These are phyloP conservation scores for Catharus minimus DNA, from an alignment of 2,113 vertebrate species.

Conservation along the genomic window DNA sequence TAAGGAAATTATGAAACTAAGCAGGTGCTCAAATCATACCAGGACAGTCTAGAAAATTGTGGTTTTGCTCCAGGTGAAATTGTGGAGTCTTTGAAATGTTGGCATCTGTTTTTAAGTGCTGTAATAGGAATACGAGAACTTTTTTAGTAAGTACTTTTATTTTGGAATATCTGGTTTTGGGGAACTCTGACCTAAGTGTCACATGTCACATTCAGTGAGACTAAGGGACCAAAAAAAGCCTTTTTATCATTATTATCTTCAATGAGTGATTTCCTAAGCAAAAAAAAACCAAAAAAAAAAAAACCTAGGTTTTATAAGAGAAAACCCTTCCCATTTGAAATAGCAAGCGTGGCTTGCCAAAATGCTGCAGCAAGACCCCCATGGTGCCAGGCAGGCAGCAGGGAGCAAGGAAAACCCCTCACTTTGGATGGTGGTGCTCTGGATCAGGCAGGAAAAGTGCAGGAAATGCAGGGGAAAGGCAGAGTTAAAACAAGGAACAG, in stretches of 20 bases:
- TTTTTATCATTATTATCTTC: neutral
- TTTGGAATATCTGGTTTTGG: neutral
- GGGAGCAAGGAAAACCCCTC: neutral
- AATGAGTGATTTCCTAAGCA: neutral
- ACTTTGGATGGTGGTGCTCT: neutral
- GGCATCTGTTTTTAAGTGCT: neutral
- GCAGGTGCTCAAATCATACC: neutral
- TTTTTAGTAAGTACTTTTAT: neutral
- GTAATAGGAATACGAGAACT: neutral
- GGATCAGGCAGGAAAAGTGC: neutral
- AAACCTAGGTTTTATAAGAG: neutral
- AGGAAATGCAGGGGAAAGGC: fast-evolving
- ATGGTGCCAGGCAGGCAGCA: fast-evolving
- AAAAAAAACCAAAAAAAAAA: neutral
- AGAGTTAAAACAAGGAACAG: neutral
- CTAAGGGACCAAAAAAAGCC: neutral
- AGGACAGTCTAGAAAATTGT: neutral
- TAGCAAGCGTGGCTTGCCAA: neutral
- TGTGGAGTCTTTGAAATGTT: neutral
- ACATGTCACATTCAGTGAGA: neutral
- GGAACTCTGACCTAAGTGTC: neutral
- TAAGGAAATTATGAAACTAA: neutral
- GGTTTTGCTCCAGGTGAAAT: neutral
- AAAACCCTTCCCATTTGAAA: neutral
- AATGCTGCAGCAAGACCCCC: neutral